Evolutionary conservation across 2,888 invertebrate species (phyloP).

Genomic region (Tenthredo scrophulariae): DNA sequence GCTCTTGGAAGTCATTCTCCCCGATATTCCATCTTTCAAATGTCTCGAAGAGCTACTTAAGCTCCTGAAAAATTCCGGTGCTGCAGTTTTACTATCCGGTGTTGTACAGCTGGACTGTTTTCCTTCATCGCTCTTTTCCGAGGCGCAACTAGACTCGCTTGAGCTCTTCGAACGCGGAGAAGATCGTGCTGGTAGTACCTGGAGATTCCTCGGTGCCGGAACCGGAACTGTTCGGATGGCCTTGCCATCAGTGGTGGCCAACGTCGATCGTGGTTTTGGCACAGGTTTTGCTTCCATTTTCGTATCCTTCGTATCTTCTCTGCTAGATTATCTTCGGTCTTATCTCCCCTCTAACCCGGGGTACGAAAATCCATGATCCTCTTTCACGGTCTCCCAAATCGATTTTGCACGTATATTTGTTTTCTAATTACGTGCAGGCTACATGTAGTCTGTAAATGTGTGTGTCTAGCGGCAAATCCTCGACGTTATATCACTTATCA

Average conservation of each 20-base stretch:
- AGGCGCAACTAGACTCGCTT: conserved; percentile 68
- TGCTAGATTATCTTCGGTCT: neutral
- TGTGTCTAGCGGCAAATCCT: neutral
- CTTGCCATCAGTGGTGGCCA: conserved; percentile 41
- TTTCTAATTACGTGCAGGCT: too few relatives aligned
- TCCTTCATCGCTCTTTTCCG: conserved; percentile 69
- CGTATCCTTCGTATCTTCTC: neutral
- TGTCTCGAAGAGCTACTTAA: conserved; percentile 78
- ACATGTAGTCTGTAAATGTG: neutral
- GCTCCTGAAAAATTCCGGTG: conserved; percentile 69
- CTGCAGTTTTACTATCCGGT: conserved; percentile 58
- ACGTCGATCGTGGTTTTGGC: conserved; percentile 72
- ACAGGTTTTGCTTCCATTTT: conserved; percentile 74
- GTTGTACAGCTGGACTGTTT: conserved; percentile 57
- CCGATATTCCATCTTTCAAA: conserved; percentile 80
- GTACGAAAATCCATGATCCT: conserved; percentile 22
- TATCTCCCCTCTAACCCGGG: neutral
- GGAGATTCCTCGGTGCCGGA: conserved; percentile 70
- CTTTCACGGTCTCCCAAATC: neutral
- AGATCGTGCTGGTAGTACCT: conserved; percentile 55
- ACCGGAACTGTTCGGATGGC: conserved; percentile 60
- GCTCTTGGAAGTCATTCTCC: conserved; percentile 77
- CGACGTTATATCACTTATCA: neutral
- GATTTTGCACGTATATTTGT: too few relatives aligned
- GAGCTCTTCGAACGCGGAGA: conserved; percentile 63